phyloP scores from a whole-genome alignment of 2,113 vertebrate genomes.

The Uria aalge region DNA sequence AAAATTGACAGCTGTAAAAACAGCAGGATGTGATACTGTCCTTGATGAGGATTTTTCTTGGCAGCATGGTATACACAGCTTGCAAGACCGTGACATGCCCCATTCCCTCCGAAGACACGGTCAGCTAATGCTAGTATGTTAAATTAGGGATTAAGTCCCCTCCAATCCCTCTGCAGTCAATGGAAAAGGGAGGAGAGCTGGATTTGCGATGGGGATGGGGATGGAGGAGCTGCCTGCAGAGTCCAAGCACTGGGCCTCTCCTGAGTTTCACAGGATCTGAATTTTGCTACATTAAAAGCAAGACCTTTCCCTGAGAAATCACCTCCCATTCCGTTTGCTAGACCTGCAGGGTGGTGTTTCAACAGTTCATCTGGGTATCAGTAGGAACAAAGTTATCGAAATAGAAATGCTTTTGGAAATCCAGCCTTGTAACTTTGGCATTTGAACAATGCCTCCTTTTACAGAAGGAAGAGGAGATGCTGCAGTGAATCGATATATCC shows the following conservation, averaged over 20 bases:
- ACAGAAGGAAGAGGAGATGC: not conserved
- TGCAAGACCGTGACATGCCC: not conserved
- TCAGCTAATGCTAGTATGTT: not conserved
- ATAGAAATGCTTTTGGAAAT: not conserved
- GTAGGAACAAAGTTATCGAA: not conserved
- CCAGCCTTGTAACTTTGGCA: not conserved
- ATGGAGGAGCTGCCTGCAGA: not conserved
- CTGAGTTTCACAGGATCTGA: not conserved
- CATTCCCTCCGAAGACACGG: not conserved
- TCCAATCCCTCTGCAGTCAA: not conserved
- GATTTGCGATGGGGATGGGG: not conserved
- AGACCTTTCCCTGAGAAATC: not conserved
- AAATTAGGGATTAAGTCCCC: not conserved
- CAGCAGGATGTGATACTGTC: not conserved
- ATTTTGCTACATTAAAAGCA: not conserved
- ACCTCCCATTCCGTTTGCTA: not conserved
- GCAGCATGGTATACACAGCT: not conserved
- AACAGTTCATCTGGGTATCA: not conserved
- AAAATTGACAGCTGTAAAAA: conserved; percentile 31
- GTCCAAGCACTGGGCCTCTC: not conserved
- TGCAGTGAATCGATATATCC: not conserved
- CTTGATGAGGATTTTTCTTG: not conserved
- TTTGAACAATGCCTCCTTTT: not conserved
- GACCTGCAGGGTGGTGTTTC: not conserved
- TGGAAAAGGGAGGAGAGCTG: not conserved